Evolutionary conservation across 2,797 vertebrate genomes (phyloP).

Genomic region (Crypturellus tataupa): DNA sequence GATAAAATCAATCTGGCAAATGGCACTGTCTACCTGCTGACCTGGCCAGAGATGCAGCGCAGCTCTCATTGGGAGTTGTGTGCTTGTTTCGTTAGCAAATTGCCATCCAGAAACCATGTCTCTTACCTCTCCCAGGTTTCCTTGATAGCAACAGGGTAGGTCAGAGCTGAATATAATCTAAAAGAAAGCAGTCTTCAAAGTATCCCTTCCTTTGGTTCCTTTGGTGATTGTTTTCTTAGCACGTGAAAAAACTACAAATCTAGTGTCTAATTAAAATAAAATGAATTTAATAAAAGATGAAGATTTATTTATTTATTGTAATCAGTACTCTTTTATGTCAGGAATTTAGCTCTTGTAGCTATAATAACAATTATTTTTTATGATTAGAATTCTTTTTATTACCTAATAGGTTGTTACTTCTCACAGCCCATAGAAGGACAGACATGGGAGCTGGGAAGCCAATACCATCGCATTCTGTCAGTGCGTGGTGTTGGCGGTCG

Average conservation of each 20-base stretch:
- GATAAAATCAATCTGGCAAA: not conserved
- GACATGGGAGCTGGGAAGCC: not conserved
- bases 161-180: not conserved
- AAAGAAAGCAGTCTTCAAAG: not conserved
- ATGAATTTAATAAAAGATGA: not conserved
- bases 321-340: not conserved
- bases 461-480: not conserved
- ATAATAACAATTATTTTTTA: not conserved
- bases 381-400: not conserved
- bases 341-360: not conserved
- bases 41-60: not conserved
- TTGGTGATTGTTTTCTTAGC: not conserved
- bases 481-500: not conserved
- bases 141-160: not conserved
- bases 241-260: not conserved
- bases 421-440: rapidly evolving
- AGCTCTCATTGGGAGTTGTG: rapidly evolving
- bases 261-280: not conserved
- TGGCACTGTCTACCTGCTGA: rapidly evolving
- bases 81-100: not conserved
- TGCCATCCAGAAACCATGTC: not conserved
- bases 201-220: rapidly evolving
- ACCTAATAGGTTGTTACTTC: not conserved
- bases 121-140: not conserved
- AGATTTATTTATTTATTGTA: not conserved